Conservation (phyloP, 2,797 vertebrate species). For the Phaenicophaeus curvirostris region DNA sequence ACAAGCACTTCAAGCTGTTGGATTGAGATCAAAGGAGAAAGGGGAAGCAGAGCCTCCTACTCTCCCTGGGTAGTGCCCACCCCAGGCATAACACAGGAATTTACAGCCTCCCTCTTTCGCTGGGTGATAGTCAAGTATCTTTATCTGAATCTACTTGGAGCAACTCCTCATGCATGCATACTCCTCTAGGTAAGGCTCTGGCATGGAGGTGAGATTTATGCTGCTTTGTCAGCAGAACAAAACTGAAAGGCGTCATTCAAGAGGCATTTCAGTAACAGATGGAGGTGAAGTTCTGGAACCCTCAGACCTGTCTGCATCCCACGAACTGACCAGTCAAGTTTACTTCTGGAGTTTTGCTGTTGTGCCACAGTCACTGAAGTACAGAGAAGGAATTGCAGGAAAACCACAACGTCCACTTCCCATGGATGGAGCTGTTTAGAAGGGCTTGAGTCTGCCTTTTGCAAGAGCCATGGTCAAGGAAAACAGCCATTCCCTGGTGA, state of each 20-base stretch:
- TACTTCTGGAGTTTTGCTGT: background rate
- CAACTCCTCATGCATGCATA: background rate
- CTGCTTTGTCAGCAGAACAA: background rate
- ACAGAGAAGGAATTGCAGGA: background rate
- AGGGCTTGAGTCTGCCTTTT: background rate
- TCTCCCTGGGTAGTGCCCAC: background rate
- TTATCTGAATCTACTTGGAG: background rate
- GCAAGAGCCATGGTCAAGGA: conserved; percentile 15
- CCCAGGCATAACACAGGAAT: background rate
- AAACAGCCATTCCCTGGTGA: background rate
- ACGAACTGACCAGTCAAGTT: background rate
- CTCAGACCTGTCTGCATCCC: background rate
- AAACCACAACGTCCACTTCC: background rate
- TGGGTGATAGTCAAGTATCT: background rate
- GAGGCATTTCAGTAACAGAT: background rate
- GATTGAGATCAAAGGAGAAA: conserved; percentile 15
- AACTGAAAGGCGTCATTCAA: background rate
- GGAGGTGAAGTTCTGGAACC: background rate
- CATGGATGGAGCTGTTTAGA: background rate
- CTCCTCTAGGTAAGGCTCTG: background rate
- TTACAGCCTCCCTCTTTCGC: background rate
- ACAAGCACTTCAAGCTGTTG: conserved; percentile 3
- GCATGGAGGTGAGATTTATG: background rate
- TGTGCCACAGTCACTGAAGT: background rate
- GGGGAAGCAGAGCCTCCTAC: background rate